Conservation (phyloP, 1,140 invertebrate genomes). For the Charaxes varanes region DNA sequence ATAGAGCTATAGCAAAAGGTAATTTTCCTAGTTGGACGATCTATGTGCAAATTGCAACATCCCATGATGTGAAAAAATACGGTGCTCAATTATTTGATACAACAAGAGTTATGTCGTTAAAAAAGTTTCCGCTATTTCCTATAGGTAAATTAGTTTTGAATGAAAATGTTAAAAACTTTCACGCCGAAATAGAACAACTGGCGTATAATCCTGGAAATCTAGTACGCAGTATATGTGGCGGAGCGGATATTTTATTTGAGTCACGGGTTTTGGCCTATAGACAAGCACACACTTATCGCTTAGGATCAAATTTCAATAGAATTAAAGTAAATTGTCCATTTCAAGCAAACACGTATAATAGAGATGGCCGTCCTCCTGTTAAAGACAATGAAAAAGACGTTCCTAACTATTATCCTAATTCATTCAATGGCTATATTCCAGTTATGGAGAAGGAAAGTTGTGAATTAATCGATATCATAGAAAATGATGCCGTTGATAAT, state of each 20-base stretch:
- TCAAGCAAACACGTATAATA: slow-evolving; percentile 79
- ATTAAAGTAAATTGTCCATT: slow-evolving; percentile 94
- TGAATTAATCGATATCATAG: slow-evolving; percentile 64
- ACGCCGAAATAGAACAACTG: slow-evolving; percentile 91
- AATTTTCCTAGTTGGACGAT: slow-evolving; percentile 83
- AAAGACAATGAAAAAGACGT: slow-evolving; percentile 82
- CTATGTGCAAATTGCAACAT: slow-evolving; percentile 74
- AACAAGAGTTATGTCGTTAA: slow-evolving; percentile 86
- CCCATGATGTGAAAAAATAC: slow-evolving; percentile 70
- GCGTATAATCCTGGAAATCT: slow-evolving; percentile 91
- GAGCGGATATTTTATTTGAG: slow-evolving; percentile 92
- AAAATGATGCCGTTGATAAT: slow-evolving; percentile 83
- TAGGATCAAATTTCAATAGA: slow-evolving; percentile 91
- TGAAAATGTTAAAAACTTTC: slow-evolving; percentile 89
- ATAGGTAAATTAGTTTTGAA: slow-evolving; percentile 90
- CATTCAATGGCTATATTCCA: slow-evolving; percentile 86
- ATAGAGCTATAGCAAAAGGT: slow-evolving; percentile 81
- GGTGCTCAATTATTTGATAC: slow-evolving; percentile 80
- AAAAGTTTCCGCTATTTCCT: slow-evolving; percentile 86
- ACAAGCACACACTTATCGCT: slow-evolving; percentile 91
- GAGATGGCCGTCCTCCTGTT: slow-evolving; percentile 85
- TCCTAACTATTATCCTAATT: slow-evolving; percentile 97
- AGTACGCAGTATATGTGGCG: slow-evolving; percentile 88
- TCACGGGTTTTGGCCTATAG: slow-evolving; percentile 91
- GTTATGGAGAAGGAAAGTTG: slow-evolving; percentile 63